Evolutionary conservation across 1,140 invertebrate genomes (phyloP).

Genomic region (Neocloeon triangulifer): DNA sequence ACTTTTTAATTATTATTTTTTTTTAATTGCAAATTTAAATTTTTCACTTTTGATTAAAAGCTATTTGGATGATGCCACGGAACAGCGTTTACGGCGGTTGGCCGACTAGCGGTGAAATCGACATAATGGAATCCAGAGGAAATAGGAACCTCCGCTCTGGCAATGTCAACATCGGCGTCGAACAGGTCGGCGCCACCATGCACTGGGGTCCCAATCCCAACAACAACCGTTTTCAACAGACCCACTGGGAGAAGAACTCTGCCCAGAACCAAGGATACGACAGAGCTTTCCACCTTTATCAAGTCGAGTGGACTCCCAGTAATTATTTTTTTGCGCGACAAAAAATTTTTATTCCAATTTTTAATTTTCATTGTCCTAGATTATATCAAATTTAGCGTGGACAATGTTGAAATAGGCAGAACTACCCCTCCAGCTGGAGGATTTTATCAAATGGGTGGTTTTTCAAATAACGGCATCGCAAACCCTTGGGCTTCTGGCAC

Average conservation of each 20-base stretch:
- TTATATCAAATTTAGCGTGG: slow-evolving; percentile 10
- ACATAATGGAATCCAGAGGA: slow-evolving; percentile 29
- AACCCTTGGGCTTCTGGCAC: slow-evolving; percentile 19
- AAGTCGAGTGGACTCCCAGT: slow-evolving; percentile 32
- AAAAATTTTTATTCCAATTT: too few species aligned
- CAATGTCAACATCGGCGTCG: too few species aligned
- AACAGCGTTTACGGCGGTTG: slow-evolving; percentile 28
- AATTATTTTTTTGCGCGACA: too few species aligned
- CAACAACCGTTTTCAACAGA: background rate
- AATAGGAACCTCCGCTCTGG: slow-evolving; percentile 27
- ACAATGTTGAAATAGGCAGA: slow-evolving; percentile 11
- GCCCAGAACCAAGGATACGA: slow-evolving; percentile 5
- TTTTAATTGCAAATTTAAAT: too few species aligned
- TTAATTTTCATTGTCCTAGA: too few species aligned
- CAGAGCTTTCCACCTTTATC: slow-evolving; percentile 33
- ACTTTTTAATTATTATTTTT: too few species aligned
- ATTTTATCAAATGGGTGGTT: slow-evolving; percentile 16
- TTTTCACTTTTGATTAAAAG: too few species aligned
- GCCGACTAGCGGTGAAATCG: slow-evolving; percentile 29
- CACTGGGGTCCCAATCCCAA: slow-evolving; percentile 16
- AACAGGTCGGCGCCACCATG: slow-evolving; percentile 9
- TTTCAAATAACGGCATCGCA: slow-evolving; percentile 10
- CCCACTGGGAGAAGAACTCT: background rate
- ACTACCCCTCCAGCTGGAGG: slow-evolving; percentile 11
- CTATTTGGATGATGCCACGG: slow-evolving; percentile 33